These are phyloP conservation scores for Microcebus jonahi DNA, from an alignment of 2,113 vertebrate genomes.

Conservation along the genomic window DNA sequence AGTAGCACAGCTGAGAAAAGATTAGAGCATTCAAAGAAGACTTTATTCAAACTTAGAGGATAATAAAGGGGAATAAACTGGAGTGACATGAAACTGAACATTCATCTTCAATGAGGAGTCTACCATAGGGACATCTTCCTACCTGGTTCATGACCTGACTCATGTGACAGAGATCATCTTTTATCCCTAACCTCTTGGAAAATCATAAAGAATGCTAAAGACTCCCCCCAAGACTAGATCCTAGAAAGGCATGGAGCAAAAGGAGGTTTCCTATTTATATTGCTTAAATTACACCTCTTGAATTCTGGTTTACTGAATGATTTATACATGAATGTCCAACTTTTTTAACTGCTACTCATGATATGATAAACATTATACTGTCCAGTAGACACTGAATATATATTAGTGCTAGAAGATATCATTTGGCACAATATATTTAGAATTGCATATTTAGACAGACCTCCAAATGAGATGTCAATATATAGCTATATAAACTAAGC, in stretches of 20 bases:
- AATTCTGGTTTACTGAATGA: conserved; percentile 22
- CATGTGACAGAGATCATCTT: neutral
- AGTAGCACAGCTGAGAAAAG: neutral
- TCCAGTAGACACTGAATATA: neutral
- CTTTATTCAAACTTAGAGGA: conserved; percentile 26
- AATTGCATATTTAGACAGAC: neutral
- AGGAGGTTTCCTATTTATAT: neutral
- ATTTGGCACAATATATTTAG: neutral
- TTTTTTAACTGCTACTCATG: neutral
- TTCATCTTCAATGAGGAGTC: neutral
- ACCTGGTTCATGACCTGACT: neutral
- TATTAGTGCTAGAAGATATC: neutral
- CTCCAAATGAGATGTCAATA: neutral
- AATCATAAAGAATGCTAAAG: neutral
- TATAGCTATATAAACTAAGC: neutral
- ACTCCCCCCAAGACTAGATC: neutral
- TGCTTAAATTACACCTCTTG: neutral
- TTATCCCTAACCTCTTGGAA: neutral
- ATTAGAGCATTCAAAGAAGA: neutral
- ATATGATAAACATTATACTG: conserved; percentile 4
- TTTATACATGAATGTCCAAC: neutral
- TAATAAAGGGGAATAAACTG: neutral
- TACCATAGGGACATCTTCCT: neutral
- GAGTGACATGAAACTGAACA: neutral
- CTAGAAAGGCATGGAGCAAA: neutral